Conservation (phyloP, 2,113 vertebrate species). For the Epinephelus moara region DNA sequence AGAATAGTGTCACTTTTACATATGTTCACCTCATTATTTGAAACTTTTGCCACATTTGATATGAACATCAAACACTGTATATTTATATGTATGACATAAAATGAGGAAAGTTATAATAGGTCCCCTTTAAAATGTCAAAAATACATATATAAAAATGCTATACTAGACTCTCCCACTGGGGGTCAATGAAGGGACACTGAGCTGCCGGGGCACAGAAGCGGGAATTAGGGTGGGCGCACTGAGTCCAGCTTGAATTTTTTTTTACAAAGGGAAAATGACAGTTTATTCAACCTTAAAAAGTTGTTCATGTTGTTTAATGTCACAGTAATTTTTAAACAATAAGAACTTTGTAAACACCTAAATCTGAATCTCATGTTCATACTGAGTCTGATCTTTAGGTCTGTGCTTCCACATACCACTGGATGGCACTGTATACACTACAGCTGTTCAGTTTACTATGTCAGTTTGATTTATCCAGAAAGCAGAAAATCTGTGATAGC, state of each 20-base stretch:
- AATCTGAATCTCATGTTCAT: background rate
- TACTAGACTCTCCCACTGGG: constrained; percentile 90
- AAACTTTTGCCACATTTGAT: no score
- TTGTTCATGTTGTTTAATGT: background rate
- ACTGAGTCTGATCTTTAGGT: no score
- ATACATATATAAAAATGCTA: no score
- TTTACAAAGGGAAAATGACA: background rate
- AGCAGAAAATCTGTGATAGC: background rate
- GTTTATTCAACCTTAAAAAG: background rate
- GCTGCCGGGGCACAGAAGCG: constrained; percentile 94
- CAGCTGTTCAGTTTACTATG: background rate
- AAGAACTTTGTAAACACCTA: background rate
- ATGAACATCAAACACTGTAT: no score
- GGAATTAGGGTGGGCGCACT: constrained; percentile 96
- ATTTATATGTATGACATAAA: no score
- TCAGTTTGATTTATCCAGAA: background rate
- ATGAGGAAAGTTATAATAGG: no score
- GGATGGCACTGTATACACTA: constrained; percentile 23
- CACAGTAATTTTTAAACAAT: background rate
- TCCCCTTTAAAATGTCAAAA: no score
- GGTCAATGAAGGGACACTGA: constrained; percentile 96
- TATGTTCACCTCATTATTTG: no score
- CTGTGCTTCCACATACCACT: background rate
- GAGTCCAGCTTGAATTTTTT: constrained; percentile 72
- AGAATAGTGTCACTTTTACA: no score